Evolutionary conservation across 2,888 invertebrate genomes (phyloP).

Genomic region (Phyllotreta cruciferae): DNA sequence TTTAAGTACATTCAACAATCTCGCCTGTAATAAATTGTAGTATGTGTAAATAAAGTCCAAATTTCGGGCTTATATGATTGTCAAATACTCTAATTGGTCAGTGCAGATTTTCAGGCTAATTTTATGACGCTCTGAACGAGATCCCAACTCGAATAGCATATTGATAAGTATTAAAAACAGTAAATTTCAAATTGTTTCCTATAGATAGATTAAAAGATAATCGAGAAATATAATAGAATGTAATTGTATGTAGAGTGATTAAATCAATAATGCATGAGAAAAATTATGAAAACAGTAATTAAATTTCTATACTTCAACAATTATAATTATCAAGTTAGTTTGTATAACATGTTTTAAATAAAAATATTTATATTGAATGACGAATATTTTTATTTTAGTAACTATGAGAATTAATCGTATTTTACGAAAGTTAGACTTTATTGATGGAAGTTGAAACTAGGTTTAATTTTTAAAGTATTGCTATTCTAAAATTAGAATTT

Average conservation of each 20-base stretch:
- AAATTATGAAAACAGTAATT: no score
- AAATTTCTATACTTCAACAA: no score
- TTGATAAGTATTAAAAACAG: background rate
- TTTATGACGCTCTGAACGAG: slow-evolving; percentile 18
- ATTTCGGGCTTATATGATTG: slow-evolving; percentile 36
- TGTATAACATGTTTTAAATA: no score
- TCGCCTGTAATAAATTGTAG: slow-evolving; percentile 23
- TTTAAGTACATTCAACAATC: slow-evolving; percentile 11
- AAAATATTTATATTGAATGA: no score
- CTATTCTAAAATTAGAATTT: no score
- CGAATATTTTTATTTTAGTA: no score
- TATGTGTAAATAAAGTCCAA: slow-evolving; percentile 32
- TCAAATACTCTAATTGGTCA: slow-evolving; percentile 28
- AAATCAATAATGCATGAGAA: background rate
- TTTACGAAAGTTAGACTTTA: no score
- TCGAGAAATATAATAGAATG: background rate
- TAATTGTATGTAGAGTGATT: background rate
- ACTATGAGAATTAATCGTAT: no score
- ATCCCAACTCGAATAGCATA: slow-evolving; percentile 7
- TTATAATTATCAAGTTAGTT: no score
- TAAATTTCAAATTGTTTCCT: background rate
- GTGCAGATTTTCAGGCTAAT: slow-evolving; percentile 28
- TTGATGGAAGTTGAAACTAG: no score
- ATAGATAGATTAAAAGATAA: background rate
- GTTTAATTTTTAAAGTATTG: no score